Evolutionary conservation across 92 coral and sea anemone genomes (phyloP).

Genomic region (Siderastrea siderea): DNA sequence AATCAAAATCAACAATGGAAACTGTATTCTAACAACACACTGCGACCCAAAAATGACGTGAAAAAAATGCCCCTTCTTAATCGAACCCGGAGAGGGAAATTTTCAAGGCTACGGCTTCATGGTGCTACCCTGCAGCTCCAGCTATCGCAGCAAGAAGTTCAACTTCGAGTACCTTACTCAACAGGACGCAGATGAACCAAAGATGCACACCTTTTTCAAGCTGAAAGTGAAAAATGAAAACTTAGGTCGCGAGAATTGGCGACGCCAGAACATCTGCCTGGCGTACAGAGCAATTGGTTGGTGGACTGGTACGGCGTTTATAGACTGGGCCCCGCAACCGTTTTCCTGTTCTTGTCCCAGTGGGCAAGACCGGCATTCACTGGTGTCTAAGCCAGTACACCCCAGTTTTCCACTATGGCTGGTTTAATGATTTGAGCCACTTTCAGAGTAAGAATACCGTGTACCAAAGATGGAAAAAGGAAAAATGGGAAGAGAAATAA

Average conservation of each 20-base stretch:
- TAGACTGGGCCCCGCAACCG: background rate
- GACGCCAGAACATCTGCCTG: slow-evolving; percentile 18
- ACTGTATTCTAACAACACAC: background rate
- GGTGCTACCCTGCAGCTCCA: slow-evolving; percentile 29
- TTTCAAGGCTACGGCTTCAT: background rate
- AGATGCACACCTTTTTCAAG: slow-evolving; percentile 21
- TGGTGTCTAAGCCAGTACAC: no score
- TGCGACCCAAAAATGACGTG: slow-evolving; percentile 4
- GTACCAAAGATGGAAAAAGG: no score
- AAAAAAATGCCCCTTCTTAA: slow-evolving; percentile 20
- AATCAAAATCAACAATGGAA: slow-evolving; percentile 1
- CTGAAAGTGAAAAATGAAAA: background rate
- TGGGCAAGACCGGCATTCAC: background rate
- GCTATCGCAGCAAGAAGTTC: slow-evolving; percentile 26
- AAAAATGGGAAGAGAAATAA: no score
- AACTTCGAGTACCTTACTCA: slow-evolving; percentile 17
- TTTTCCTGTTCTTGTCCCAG: slow-evolving; percentile 1
- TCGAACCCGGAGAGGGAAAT: background rate
- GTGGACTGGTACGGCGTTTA: background rate
- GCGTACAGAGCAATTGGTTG: background rate
- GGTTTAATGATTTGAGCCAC: no score
- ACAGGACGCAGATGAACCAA: background rate
- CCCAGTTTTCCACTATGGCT: no score
- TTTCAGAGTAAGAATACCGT: no score
- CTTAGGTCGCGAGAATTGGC: slow-evolving; percentile 1